phyloP scores from a whole-genome alignment of 2,888 invertebrate species.

The Pollenia amentaria region DNA sequence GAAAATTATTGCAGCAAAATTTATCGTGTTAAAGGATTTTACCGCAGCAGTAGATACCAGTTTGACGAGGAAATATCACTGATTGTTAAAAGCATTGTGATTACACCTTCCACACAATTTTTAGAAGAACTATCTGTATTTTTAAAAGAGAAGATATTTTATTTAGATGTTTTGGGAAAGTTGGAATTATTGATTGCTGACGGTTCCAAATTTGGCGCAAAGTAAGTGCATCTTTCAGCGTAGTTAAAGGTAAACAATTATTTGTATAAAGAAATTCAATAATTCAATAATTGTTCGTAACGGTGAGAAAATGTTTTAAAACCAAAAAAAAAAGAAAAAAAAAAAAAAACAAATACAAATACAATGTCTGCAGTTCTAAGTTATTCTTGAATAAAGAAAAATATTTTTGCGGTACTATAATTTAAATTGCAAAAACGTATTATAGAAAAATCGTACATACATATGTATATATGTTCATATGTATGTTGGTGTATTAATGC shows the following conservation, averaged over 20 bases:
- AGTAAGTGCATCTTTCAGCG: slow-evolving; percentile 74
- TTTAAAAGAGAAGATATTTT: slow-evolving; percentile 85
- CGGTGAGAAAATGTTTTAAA: too few species aligned
- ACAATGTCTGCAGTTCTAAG: too few species aligned
- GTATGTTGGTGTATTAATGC: too few species aligned
- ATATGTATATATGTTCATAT: too few species aligned
- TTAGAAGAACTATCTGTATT: slow-evolving; percentile 85
- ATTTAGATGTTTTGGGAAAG: slow-evolving; percentile 83
- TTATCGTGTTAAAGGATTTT: slow-evolving; percentile 80
- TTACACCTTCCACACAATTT: slow-evolving; percentile 84
- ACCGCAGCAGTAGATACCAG: slow-evolving; percentile 80
- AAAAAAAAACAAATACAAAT: background rate
- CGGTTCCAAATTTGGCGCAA: slow-evolving; percentile 81
- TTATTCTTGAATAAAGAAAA: too few species aligned
- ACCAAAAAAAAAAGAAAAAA: too few species aligned
- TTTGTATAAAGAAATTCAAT: too few species aligned
- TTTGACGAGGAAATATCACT: slow-evolving; percentile 80
- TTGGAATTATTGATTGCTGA: slow-evolving; percentile 84
- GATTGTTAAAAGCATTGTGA: slow-evolving; percentile 83
- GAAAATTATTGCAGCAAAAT: slow-evolving; percentile 84
- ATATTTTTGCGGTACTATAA: too few species aligned
- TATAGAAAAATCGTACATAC: too few species aligned
- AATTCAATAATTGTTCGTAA: too few species aligned
- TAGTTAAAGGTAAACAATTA: too few species aligned
- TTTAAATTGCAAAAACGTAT: too few species aligned